Percentiles rank a stretch among this genome's conserved stretches.
Evolutionary conservation across 2,888 invertebrate species (phyloP).

Genomic region (Rhynchonema sp.): DNA sequence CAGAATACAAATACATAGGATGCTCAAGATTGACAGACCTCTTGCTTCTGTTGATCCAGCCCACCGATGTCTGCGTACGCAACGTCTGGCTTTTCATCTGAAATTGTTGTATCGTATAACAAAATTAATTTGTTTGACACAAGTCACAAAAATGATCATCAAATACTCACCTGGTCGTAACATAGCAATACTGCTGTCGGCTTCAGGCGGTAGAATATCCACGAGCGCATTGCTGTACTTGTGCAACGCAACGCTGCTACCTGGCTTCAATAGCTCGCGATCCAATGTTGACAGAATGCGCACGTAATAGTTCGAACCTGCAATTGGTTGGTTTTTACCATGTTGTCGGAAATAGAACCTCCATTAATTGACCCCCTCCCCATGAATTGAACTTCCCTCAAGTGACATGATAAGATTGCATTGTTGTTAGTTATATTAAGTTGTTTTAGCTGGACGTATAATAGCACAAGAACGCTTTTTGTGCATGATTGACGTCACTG

Average conservation of each 20-base stretch:
- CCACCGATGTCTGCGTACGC: slow-evolving; percentile 94
- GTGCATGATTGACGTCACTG: too few species aligned
- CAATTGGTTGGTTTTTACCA: too few species aligned
- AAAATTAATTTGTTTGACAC: too few species aligned
- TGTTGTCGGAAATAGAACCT: too few species aligned
- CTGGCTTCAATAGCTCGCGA: slow-evolving; percentile 83
- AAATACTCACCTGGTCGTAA: slow-evolving; percentile 50
- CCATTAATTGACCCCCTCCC: too few species aligned
- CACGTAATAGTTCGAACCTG: slow-evolving; percentile 95
- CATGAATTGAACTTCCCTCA: too few species aligned
- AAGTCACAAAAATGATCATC: too few species aligned
- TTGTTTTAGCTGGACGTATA: too few species aligned
- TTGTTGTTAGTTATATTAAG: too few species aligned
- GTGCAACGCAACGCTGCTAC: slow-evolving; percentile 90
- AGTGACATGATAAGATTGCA: too few species aligned
- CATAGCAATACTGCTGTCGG: slow-evolving; percentile 97
- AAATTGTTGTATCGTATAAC: too few species aligned
- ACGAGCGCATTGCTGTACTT: slow-evolving; percentile 99
- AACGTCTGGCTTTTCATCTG: slow-evolving; percentile 93
- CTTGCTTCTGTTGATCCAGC: slow-evolving; percentile 99
- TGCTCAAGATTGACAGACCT: slow-evolving; percentile 41
- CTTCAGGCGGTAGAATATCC: slow-evolving; percentile 94
- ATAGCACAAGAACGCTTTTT: too few species aligned
- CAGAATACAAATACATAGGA: neutral
- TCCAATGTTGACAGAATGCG: slow-evolving; percentile 94